These are phyloP conservation scores for Hyperoplus lanceolatus DNA, from an alignment of 2,797 vertebrate genomes.

Conservation along the genomic window DNA sequence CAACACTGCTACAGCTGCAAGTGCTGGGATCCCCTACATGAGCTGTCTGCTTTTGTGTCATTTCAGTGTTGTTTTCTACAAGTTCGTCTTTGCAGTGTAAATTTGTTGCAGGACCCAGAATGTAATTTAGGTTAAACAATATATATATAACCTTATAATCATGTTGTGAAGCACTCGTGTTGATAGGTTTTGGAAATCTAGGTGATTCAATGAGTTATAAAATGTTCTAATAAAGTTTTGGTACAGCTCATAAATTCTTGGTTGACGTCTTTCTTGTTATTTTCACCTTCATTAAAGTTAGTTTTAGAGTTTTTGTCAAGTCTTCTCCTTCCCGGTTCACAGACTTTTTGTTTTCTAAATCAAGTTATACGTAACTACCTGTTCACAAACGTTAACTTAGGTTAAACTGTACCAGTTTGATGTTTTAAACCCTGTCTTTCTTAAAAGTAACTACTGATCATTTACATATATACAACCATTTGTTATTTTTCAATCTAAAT, in stretches of 20 bases:
- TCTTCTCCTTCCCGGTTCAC: neutral
- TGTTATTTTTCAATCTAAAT: neutral
- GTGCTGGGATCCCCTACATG: conserved; percentile 7
- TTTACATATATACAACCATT: neutral
- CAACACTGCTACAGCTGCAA: conserved; percentile 5
- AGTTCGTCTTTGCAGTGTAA: conserved; percentile 25
- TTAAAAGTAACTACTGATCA: neutral
- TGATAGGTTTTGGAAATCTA: conserved; percentile 50
- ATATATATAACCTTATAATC: neutral
- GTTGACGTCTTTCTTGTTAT: conserved; percentile 2
- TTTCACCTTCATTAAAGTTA: neutral
- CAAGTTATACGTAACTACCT: neutral
- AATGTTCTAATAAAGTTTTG: conserved; percentile 23
- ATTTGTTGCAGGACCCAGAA: neutral
- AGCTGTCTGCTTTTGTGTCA: conserved; percentile 39
- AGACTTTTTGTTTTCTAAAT: neutral
- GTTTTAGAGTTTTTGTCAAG: neutral
- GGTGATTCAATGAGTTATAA: conserved; percentile 40
- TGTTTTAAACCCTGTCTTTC: neutral
- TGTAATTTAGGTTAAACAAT: conserved; percentile 23
- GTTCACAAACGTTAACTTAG: neutral
- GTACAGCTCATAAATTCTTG: neutral
- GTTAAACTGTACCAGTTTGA: neutral
- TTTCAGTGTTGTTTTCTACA: conserved; percentile 34
- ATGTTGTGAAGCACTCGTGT: conserved; percentile 1